Percentiles rank a stretch among this genome's conserved stretches.
These are phyloP conservation scores for Anneissia japonica DNA, from an alignment of 35 echinoderm and acorn worm genomes.

Conservation along the genomic window DNA sequence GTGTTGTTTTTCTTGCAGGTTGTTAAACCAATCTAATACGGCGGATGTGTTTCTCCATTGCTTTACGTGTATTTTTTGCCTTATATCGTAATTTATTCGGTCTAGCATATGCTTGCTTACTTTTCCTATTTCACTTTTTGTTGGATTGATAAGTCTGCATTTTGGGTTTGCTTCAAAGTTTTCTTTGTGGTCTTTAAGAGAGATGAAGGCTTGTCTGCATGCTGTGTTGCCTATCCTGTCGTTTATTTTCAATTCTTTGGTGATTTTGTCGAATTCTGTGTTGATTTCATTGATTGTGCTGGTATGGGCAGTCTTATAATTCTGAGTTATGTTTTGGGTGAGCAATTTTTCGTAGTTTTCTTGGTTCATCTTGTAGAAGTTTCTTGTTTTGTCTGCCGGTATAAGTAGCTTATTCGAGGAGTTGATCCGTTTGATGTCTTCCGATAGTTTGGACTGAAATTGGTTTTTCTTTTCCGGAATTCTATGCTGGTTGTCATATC, in stretches of 20 bases:
- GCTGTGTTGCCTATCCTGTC: slow-evolving; percentile 10
- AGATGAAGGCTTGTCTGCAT: slow-evolving; percentile 26
- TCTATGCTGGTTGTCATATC: no score
- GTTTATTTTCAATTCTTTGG: not conserved
- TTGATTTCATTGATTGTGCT: not conserved
- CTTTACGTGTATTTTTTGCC: slow-evolving; percentile 9
- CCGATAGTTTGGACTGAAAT: not conserved
- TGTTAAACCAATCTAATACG: slow-evolving; percentile 31
- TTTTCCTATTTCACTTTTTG: slow-evolving; percentile 34
- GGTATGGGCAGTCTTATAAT: not conserved
- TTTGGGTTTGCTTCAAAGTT: slow-evolving; percentile 22
- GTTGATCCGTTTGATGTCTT: not conserved
- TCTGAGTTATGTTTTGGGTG: not conserved
- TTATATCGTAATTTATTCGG: slow-evolving; percentile 25
- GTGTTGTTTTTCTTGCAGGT: not conserved
- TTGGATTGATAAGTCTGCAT: slow-evolving; percentile 43
- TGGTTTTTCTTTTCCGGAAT: not conserved
- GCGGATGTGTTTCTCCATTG: slow-evolving; percentile 20
- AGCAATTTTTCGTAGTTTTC: slow-evolving; percentile 10
- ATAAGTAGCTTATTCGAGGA: not conserved
- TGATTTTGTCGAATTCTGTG: not conserved
- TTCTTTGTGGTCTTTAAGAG: slow-evolving; percentile 34
- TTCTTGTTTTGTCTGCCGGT: slow-evolving; percentile 1
- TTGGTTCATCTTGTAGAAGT: slow-evolving; percentile 6
- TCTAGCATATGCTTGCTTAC: slow-evolving; percentile 38